phyloP scores from a whole-genome alignment of 2,888 invertebrate genomes.

The Mythimna impura region DNA sequence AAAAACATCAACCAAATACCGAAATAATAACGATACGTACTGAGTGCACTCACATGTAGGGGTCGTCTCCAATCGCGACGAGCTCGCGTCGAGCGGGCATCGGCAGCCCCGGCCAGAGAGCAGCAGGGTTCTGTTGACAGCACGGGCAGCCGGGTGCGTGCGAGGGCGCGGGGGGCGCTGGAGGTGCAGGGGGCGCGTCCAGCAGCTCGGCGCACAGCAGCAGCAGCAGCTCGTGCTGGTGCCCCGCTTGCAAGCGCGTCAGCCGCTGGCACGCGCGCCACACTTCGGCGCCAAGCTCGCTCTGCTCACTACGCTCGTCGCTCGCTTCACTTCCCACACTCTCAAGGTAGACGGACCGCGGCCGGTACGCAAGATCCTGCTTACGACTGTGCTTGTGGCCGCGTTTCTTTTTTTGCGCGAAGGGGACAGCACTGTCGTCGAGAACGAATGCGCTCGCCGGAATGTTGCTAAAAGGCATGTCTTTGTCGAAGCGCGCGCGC shows the following conservation, averaged over 20 bases:
- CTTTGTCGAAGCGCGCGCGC: slow-evolving; percentile 23
- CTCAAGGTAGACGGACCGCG: slow-evolving; percentile 21
- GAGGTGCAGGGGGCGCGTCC: neutral
- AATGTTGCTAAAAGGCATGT: slow-evolving; percentile 60
- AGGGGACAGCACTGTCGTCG: slow-evolving; percentile 32
- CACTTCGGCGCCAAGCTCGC: neutral
- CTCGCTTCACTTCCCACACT: neutral
- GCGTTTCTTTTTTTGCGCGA: slow-evolving; percentile 13
- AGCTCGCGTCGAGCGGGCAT: slow-evolving; percentile 8
- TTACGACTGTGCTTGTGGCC: slow-evolving; percentile 19
- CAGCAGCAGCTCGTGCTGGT: slow-evolving; percentile 31
- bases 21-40: neutral
- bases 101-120: neutral
- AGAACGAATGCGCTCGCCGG: slow-evolving; percentile 59
- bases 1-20: neutral
- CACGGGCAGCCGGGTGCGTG: slow-evolving; percentile 4
- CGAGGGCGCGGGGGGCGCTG: neutral
- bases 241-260: neutral
- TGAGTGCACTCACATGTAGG: slow-evolving; percentile 17
- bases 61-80: slow-evolving; percentile 14
- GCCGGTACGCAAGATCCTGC: slow-evolving; percentile 1
- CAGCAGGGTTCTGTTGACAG: neutral
- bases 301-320: neutral
- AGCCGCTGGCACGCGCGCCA: slow-evolving; percentile 25
- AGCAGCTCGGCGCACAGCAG: slow-evolving; percentile 48